A percentile compares a stretch with the other conserved stretches of the same genome.
These are phyloP conservation scores for Apostichopus californicus DNA, from an alignment of 35 echinoderm and acorn worm species.

Conservation along the genomic window DNA sequence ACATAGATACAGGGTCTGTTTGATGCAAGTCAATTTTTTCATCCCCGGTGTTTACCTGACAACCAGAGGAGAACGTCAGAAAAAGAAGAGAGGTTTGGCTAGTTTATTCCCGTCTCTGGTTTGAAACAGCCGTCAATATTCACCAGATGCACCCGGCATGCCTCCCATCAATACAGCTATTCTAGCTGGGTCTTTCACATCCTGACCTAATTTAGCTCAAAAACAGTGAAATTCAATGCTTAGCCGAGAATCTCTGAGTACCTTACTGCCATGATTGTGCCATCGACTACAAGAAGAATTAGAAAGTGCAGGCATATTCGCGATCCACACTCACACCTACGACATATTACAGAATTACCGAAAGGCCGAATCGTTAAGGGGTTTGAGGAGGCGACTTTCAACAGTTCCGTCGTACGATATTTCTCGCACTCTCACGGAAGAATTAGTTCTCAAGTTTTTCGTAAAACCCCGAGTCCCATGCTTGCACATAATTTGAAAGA, in stretches of 20 bases:
- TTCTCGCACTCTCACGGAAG: too few species aligned
- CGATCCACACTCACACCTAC: background rate
- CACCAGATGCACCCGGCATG: background rate
- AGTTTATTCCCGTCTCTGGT: background rate
- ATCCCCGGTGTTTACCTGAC: conserved; percentile 11
- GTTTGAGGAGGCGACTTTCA: too few species aligned
- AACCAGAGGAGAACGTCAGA: background rate
- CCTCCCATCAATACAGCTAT: conserved; percentile 1
- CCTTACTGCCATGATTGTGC: background rate
- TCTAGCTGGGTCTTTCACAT: conserved; percentile 22
- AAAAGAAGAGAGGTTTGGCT: background rate
- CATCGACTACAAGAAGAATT: background rate
- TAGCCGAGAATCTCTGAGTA: background rate
- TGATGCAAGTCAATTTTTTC: background rate
- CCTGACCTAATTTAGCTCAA: conserved; percentile 42
- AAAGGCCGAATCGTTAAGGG: too few species aligned
- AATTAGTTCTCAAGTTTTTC: too few species aligned
- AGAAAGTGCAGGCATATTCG: background rate
- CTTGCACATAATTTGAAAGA: too few species aligned
- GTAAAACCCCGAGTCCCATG: too few species aligned
- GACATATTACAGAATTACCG: too few species aligned
- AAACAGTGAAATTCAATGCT: conserved; percentile 40
- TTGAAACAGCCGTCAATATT: background rate
- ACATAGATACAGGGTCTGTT: background rate
- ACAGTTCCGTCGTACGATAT: too few species aligned